These are phyloP conservation scores for Parambassis ranga DNA, from an alignment of 2,797 vertebrate species.

Conservation along the genomic window DNA sequence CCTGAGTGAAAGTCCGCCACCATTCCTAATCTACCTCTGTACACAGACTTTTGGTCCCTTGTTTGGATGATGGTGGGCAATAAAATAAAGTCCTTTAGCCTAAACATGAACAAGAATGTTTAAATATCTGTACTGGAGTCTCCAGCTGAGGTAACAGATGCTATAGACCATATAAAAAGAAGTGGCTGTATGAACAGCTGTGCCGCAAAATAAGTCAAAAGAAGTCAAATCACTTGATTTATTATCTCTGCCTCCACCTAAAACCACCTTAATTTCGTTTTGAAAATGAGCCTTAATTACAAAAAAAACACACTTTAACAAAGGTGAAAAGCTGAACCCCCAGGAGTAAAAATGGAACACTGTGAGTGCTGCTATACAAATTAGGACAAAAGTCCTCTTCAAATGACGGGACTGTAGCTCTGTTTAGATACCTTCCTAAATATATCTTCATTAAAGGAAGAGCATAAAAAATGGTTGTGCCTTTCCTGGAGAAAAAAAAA, in stretches of 20 bases:
- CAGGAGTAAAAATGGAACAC: constrained; percentile 7
- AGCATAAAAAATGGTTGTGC: not conserved
- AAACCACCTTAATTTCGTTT: not conserved
- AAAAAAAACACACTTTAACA: not conserved
- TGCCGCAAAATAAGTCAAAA: no score
- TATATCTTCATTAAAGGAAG: constrained; percentile 21
- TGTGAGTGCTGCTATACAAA: not conserved
- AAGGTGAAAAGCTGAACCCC: constrained; percentile 1
- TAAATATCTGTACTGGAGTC: not conserved
- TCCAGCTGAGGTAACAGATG: not conserved
- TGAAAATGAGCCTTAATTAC: constrained; percentile 1
- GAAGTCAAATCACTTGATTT: no score
- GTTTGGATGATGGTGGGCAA: no score
- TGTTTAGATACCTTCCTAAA: not conserved
- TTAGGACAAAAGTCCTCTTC: not conserved
- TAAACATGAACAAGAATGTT: no score
- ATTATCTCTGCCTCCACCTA: not conserved
- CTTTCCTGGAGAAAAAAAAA: not conserved
- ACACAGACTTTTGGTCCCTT: no score
- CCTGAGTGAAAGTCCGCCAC: no score
- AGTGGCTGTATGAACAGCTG: no score
- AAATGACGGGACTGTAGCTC: not conserved
- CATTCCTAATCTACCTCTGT: no score
- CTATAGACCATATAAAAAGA: no score
- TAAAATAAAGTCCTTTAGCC: no score